Conservation (phyloP, 2,113 vertebrate species). For the Myotis yumanensis region DNA sequence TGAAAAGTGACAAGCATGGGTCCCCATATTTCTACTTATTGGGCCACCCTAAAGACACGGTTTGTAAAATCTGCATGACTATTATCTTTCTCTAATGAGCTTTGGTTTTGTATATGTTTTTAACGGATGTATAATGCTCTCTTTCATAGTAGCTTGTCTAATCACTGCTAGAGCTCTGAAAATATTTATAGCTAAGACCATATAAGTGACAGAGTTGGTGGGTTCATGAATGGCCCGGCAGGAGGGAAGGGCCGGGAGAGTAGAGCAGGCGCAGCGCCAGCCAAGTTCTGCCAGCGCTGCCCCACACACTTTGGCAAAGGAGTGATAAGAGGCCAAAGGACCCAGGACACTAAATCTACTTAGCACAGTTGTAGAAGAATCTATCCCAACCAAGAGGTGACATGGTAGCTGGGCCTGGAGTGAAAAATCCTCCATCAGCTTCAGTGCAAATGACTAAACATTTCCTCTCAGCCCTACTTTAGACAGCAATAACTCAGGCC, state of each 20-base stretch:
- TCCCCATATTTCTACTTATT: conserved; percentile 99
- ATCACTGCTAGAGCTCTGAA: conserved; percentile 56
- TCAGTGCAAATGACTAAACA: not conserved
- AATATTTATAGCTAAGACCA: conserved; percentile 55
- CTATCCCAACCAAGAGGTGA: no score
- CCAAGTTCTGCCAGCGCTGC: not conserved
- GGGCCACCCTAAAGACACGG: conserved; percentile 99
- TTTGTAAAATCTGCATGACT: conserved; percentile 97
- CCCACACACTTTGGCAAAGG: not conserved
- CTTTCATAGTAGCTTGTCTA: conserved; percentile 72
- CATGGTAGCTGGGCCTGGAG: no score
- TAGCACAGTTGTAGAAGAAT: no score
- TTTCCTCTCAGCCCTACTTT: not conserved
- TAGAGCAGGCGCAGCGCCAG: not conserved
- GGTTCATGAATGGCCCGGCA: not conserved
- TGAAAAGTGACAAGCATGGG: conserved; percentile 99
- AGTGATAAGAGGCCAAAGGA: no score
- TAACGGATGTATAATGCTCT: conserved; percentile 77
- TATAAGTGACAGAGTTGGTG: not conserved
- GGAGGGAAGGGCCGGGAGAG: not conserved
- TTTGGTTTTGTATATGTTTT: conserved; percentile 82
- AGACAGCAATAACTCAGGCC: not conserved
- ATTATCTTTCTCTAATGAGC: conserved; percentile 88
- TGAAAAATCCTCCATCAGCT: not conserved
- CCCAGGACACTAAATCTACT: no score